Percentiles rank a stretch among this genome's conserved stretches.
Evolutionary conservation across 1,140 invertebrate genomes (phyloP).

Genomic region (Papilio dardanus): DNA sequence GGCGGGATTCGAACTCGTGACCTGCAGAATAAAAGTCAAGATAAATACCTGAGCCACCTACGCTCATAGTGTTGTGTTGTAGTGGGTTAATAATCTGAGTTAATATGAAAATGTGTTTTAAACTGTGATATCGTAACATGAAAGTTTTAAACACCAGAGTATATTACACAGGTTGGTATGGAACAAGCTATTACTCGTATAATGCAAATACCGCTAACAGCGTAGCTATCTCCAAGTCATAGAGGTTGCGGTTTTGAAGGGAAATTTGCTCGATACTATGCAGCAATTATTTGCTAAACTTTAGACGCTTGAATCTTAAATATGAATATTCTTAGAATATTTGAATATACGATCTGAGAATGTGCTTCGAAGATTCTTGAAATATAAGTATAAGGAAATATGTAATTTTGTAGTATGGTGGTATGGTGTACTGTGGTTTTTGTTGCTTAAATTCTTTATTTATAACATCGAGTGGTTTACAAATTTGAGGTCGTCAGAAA

Average conservation of each 20-base stretch:
- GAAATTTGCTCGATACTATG: constrained; percentile 9
- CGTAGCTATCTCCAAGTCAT: neutral
- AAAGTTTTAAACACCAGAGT: neutral
- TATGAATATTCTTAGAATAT: constrained; percentile 11
- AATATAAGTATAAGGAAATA: neutral
- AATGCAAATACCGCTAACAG: constrained; percentile 21
- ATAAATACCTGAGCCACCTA: too few relatives aligned
- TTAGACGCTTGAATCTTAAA: constrained; percentile 7
- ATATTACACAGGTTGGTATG: neutral
- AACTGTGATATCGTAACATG: neutral
- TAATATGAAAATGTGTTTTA: neutral
- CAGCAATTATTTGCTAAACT: constrained; percentile 22
- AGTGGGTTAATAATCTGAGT: neutral
- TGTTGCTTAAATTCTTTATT: neutral
- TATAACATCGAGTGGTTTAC: neutral
- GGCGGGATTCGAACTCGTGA: too few relatives aligned
- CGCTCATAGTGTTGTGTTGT: too few relatives aligned
- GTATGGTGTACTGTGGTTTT: too few relatives aligned
- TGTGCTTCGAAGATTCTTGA: neutral
- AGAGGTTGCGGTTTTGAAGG: constrained; percentile 24
- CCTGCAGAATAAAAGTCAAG: too few relatives aligned
- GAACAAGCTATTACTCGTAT: constrained; percentile 12
- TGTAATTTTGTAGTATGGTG: constrained; percentile 9
- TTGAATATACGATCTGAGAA: neutral
- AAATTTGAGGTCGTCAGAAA: neutral